Evolutionary conservation across 2,113 vertebrate species (phyloP).

Genomic region (Oryzias woworae): DNA sequence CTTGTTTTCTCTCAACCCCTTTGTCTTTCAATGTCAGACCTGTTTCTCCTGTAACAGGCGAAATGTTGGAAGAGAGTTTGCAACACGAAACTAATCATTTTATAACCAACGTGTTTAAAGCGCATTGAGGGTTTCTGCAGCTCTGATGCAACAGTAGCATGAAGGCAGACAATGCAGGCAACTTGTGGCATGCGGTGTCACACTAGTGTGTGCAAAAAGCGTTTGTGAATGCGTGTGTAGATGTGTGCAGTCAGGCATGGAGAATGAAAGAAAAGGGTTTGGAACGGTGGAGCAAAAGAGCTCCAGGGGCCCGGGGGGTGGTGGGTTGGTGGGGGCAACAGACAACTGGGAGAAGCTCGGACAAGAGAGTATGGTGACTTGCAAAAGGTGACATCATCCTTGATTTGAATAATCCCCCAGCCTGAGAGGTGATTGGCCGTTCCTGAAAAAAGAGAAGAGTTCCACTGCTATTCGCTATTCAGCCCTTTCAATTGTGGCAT

Average conservation of each 20-base stretch:
- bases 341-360: slow-evolving; percentile 56
- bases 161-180: slow-evolving; percentile 43
- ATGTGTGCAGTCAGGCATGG: slow-evolving; percentile 58
- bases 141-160: slow-evolving; percentile 43
- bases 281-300: slow-evolving; percentile 47
- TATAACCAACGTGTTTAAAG: slow-evolving; percentile 54
- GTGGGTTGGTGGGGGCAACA: slow-evolving; percentile 55
- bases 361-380: slow-evolving; percentile 65
- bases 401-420: slow-evolving; percentile 76
- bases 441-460: slow-evolving; percentile 62
- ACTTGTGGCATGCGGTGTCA: slow-evolving; percentile 55
- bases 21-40: slow-evolving; percentile 3
- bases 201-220: slow-evolving; percentile 33
- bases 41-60: slow-evolving; percentile 11
- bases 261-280: slow-evolving; percentile 60
- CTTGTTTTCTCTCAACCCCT: too few relatives aligned
- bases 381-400: slow-evolving; percentile 79
- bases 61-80: slow-evolving; percentile 21
- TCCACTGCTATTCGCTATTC: slow-evolving; percentile 65
- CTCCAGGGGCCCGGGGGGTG: slow-evolving; percentile 47
- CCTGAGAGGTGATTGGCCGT: slow-evolving; percentile 67
- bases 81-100: background rate
- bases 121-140: slow-evolving; percentile 15
- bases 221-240: slow-evolving; percentile 41
- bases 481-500: slow-evolving; percentile 72